These are phyloP conservation scores for Ptychodera flava DNA, from an alignment of 35 echinoderm and acorn worm genomes.

Conservation along the genomic window DNA sequence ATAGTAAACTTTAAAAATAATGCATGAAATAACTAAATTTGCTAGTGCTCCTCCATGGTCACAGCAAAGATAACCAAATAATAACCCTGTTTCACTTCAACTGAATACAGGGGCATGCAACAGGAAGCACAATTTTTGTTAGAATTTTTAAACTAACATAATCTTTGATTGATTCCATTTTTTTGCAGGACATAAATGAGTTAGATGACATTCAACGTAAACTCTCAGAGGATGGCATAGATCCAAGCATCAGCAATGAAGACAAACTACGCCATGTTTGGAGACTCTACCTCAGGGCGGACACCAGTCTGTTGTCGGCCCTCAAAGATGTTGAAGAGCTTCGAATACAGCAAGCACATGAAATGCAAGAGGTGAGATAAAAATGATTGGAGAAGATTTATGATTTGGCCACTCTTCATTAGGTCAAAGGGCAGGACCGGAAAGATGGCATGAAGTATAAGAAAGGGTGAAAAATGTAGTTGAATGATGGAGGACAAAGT, in stretches of 20 bases:
- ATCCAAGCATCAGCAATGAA: slow-evolving; percentile 1
- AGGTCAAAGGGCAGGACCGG: neutral
- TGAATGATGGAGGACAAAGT: neutral
- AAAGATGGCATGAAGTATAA: neutral
- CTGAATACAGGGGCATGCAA: neutral
- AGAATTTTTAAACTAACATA: neutral
- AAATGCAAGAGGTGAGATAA: slow-evolving; percentile 16
- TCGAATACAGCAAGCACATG: slow-evolving; percentile 3
- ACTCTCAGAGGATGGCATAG: slow-evolving; percentile 6
- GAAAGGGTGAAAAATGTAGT: neutral
- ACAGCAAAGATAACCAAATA: neutral
- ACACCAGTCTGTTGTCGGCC: neutral
- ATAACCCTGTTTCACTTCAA: neutral
- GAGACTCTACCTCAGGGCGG: slow-evolving; percentile 3
- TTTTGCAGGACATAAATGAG: neutral
- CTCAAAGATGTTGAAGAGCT: slow-evolving; percentile 14
- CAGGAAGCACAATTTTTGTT: neutral
- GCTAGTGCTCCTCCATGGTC: too few relatives aligned
- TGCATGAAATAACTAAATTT: too few relatives aligned
- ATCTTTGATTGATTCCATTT: neutral
- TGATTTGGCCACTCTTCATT: neutral
- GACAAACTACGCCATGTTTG: slow-evolving; percentile 11
- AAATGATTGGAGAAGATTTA: neutral
- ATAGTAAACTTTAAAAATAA: neutral
- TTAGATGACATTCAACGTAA: neutral